phyloP scores from a whole-genome alignment of 2,113 vertebrate species.

The Propithecus coquereli region DNA sequence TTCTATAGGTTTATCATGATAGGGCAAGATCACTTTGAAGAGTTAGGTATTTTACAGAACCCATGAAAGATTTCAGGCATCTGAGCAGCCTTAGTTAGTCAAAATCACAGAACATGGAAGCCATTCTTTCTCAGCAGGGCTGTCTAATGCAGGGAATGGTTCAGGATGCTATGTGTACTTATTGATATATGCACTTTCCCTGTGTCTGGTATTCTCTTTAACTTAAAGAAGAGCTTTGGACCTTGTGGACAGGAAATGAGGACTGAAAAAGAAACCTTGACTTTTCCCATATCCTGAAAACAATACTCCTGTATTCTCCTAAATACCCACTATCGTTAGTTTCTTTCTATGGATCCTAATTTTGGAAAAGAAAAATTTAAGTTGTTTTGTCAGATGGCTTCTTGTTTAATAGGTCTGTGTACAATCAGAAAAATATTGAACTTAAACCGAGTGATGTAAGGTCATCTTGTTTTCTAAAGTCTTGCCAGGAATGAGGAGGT shows the following conservation, averaged over 20 bases:
- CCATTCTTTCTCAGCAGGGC: not conserved
- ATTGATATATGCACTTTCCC: not conserved
- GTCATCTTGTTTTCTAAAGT: not conserved
- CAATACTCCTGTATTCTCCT: not conserved
- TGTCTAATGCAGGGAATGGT: not conserved
- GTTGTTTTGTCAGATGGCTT: not conserved
- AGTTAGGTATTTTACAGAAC: not conserved
- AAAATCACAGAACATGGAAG: not conserved
- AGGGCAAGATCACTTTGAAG: not conserved
- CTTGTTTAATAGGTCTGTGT: not conserved
- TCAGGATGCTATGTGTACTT: accelerated
- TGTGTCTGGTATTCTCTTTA: not conserved
- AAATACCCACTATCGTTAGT: not conserved
- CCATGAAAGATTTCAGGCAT: not conserved
- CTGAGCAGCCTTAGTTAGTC: not conserved
- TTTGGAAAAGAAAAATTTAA: not conserved
- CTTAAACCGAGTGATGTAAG: not conserved
- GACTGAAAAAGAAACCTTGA: not conserved
- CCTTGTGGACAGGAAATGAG: not conserved
- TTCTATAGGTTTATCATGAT: not conserved
- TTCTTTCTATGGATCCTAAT: not conserved
- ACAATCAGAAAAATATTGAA: not conserved
- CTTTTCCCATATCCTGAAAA: not conserved
- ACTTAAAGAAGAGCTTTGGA: not conserved
- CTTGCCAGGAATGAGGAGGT: not conserved